phyloP scores from a whole-genome alignment of 2,797 vertebrate species.

The Holocentrus rufus region DNA sequence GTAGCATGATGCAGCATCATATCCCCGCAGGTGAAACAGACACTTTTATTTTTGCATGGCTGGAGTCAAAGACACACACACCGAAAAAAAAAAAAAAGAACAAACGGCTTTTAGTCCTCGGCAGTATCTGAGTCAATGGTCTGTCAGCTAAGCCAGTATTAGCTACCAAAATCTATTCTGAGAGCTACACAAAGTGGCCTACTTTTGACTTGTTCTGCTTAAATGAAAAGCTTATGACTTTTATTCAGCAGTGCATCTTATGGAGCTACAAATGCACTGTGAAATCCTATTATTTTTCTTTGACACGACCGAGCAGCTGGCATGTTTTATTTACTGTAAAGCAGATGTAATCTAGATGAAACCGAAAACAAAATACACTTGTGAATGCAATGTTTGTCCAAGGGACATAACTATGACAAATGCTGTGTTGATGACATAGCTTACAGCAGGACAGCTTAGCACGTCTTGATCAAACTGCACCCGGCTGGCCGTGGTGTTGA shows the following conservation, averaged over 20 bases:
- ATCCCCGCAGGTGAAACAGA: slow-evolving; percentile 84
- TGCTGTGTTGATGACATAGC: slow-evolving; percentile 32
- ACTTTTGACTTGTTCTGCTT: slow-evolving; percentile 23
- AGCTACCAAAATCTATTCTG: slow-evolving; percentile 44
- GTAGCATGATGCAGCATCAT: slow-evolving; percentile 88
- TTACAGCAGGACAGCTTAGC: slow-evolving; percentile 81
- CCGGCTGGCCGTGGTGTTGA: slow-evolving; percentile 76
- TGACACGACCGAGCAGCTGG: too few relatives aligned
- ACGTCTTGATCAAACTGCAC: slow-evolving; percentile 66
- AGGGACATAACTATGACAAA: not conserved
- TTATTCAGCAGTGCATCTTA: slow-evolving; percentile 8
- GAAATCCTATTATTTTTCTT: not conserved
- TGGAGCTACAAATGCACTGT: not conserved
- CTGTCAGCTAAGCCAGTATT: slow-evolving; percentile 18
- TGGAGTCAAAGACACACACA: slow-evolving; percentile 54
- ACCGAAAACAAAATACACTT: not conserved
- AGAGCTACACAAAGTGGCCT: slow-evolving; percentile 24
- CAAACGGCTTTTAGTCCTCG: slow-evolving; percentile 12
- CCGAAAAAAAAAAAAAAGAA: not conserved
- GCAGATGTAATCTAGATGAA: not conserved
- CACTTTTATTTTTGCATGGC: slow-evolving; percentile 69
- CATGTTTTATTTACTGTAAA: not conserved
- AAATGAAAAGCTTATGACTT: slow-evolving; percentile 14
- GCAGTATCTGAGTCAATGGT: slow-evolving; percentile 24
- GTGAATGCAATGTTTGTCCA: not conserved